Evolutionary conservation across 2,797 vertebrate species (phyloP).

Genomic region (Oreortyx pictus): DNA sequence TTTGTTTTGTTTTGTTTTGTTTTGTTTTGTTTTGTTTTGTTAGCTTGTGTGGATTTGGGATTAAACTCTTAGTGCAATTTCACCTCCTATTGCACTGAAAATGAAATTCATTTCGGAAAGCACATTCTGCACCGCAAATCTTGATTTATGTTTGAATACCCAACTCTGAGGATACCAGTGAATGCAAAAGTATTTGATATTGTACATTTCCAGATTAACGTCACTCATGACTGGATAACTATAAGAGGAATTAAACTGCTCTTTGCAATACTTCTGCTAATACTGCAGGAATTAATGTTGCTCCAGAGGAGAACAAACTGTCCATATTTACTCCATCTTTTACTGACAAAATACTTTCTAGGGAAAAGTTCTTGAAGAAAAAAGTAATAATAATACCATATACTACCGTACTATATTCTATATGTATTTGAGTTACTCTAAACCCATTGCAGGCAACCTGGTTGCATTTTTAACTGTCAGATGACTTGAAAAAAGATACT

Average conservation of each 20-base stretch:
- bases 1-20: background rate
- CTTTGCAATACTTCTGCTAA: background rate
- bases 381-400: background rate
- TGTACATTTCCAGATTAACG: background rate
- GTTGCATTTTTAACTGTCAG: background rate
- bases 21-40: background rate
- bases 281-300: background rate
- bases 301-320: background rate
- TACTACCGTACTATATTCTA: background rate
- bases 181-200: background rate
- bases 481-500: background rate
- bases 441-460: background rate
- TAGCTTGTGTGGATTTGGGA: background rate
- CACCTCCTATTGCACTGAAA: background rate
- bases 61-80: constrained; percentile 21
- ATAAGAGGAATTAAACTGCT: background rate
- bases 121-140: background rate
- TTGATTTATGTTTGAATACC: constrained; percentile 13
- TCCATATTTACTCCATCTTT: background rate
- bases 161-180: background rate
- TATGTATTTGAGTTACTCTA: background rate
- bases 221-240: background rate
- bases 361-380: background rate
- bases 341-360: background rate
- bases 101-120: constrained; percentile 24